Evolutionary conservation across 2,888 invertebrate genomes (phyloP).

Genomic region (Phengaris alcon): DNA sequence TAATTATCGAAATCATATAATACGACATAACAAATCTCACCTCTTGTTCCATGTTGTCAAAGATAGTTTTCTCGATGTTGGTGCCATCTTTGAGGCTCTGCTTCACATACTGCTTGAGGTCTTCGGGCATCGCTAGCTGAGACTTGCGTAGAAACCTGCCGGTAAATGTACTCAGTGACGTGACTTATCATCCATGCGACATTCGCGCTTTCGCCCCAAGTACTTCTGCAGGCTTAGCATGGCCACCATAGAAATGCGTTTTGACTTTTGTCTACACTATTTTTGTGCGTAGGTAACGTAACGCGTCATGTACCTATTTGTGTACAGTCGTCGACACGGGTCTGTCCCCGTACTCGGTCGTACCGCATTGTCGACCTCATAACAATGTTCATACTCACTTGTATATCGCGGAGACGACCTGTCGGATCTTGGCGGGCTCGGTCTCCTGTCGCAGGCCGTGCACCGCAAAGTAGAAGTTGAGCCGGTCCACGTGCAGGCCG

Average conservation of each 20-base stretch:
- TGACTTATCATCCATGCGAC: too few species aligned
- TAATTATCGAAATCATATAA: too few species aligned
- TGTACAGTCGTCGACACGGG: too few species aligned
- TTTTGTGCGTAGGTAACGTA: too few species aligned
- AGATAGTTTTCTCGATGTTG: conserved; percentile 87
- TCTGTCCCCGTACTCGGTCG: too few species aligned
- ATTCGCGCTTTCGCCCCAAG: too few species aligned
- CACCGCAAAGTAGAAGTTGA: conserved; percentile 97
- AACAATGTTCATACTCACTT: conserved; percentile 72
- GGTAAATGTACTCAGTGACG: neutral
- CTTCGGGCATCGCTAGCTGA: conserved; percentile 89
- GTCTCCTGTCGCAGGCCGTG: conserved; percentile 89
- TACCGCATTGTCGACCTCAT: neutral
- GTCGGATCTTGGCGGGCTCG: conserved; percentile 80
- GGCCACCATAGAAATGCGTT: too few species aligned
- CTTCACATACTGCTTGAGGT: conserved; percentile 88
- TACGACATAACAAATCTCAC: conserved; percentile 46
- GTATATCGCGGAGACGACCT: conserved; percentile 91
- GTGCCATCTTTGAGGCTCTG: conserved; percentile 85
- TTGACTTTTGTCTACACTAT: too few species aligned
- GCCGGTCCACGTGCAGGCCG: conserved; percentile 86
- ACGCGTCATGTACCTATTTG: too few species aligned
- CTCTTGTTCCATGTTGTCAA: conserved; percentile 90
- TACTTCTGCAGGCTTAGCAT: too few species aligned
- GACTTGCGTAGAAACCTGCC: conserved; percentile 87